These are phyloP conservation scores for Gambelia wislizenii DNA, from an alignment of 2,797 vertebrate genomes.

Conservation along the genomic window DNA sequence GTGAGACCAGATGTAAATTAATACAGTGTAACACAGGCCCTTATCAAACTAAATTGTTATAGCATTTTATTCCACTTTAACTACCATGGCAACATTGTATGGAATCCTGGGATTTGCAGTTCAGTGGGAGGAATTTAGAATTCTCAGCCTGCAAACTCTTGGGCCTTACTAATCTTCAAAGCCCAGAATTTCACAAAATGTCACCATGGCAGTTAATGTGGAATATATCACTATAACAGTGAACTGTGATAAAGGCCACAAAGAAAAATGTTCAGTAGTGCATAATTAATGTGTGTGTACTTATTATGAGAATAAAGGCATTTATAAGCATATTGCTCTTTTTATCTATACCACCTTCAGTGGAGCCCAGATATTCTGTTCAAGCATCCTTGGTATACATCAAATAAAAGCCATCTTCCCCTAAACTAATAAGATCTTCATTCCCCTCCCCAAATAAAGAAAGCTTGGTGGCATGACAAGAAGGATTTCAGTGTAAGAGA, in stretches of 20 bases:
- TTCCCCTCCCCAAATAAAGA: neutral
- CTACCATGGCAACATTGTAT: too few relatives aligned
- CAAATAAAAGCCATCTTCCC: neutral
- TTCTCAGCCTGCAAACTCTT: too few relatives aligned
- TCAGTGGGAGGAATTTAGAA: too few relatives aligned
- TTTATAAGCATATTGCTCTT: neutral
- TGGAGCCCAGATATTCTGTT: neutral
- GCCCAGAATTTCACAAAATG: too few relatives aligned
- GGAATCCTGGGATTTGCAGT: too few relatives aligned
- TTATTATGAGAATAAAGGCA: neutral
- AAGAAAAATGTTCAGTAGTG: neutral
- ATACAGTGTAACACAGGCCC: neutral
- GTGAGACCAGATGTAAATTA: neutral
- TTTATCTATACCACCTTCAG: neutral
- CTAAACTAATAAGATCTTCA: neutral
- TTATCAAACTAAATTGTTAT: too few relatives aligned
- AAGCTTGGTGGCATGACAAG: neutral
- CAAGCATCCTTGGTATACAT: neutral
- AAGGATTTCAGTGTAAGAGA: neutral
- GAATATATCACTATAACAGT: too few relatives aligned
- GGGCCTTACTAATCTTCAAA: too few relatives aligned
- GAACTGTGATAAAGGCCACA: too few relatives aligned
- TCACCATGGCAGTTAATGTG: too few relatives aligned
- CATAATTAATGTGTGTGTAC: neutral
- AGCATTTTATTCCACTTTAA: too few relatives aligned